phyloP scores from a whole-genome alignment of 2,113 vertebrate genomes.

The Ramphastos sulfuratus region DNA sequence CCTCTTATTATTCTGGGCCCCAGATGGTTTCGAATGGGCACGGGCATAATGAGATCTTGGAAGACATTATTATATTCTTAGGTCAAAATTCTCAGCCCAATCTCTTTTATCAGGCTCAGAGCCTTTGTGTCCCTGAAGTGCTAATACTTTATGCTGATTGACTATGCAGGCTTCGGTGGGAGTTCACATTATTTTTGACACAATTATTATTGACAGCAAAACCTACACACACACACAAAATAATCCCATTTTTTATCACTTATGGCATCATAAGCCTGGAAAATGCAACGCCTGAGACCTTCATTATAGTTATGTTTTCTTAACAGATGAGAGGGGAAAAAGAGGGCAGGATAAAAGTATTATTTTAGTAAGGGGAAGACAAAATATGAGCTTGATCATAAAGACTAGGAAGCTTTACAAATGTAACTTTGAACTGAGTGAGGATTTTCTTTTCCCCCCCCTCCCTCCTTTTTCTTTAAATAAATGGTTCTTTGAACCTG shows the following conservation, averaged over 20 bases:
- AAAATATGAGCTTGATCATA: conserved; percentile 66
- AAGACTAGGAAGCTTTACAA: conserved; percentile 43
- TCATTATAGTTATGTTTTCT: conserved; percentile 41
- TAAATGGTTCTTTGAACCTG: conserved; percentile 74
- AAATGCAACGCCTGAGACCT: conserved; percentile 20
- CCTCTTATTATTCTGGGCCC: conserved; percentile 65
- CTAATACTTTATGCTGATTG: conserved; percentile 69
- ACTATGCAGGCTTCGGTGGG: conserved; percentile 38
- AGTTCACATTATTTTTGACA: conserved; percentile 59
- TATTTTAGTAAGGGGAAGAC: conserved; percentile 69
- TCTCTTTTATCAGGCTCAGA: conserved; percentile 51
- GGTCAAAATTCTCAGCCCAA: conserved; percentile 68
- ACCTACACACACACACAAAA: background rate
- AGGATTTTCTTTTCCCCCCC: background rate
- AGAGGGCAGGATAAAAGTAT: conserved; percentile 47
- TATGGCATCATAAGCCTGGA: background rate
- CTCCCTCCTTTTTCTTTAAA: background rate
- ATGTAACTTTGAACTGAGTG: conserved; percentile 61
- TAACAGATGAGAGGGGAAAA: background rate
- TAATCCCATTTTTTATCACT: conserved; percentile 39
- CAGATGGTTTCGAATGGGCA: conserved; percentile 66
- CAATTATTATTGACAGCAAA: conserved; percentile 63
- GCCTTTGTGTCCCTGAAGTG: conserved; percentile 68
- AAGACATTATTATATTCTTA: conserved; percentile 74
- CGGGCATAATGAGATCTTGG: conserved; percentile 67